Evolutionary conservation across 1,140 invertebrate species (phyloP), one percentile per base, ranked within the genome.

Genomic region (Popillia japonica): DNA sequence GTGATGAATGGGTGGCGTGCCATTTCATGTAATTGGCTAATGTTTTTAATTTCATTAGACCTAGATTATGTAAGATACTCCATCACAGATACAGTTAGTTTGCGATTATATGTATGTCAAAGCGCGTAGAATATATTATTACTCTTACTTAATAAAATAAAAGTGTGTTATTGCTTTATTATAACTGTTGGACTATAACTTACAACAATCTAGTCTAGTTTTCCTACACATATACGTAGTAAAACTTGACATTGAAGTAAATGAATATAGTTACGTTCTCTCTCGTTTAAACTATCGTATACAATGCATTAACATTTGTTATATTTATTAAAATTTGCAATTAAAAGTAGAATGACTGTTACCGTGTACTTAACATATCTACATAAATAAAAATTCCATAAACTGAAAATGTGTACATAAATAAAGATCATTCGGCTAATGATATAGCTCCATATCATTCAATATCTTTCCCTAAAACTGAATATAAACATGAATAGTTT

Each of bases 161-260:
- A 34, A 27, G 61, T 68, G 20, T 68, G 3, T 68, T 68, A 34
- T 68, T 34, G 11, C 20, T 68, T 68, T 68, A 68, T 27, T 68
- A 2, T 68, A 22, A 22, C 61, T 14, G 22, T 27, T 68, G 6
- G 7, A n/a, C 0, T 55, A 17, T 55, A 34, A 55, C 11, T n/a
- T 17, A 17, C 48, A 55, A 55, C 22, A 68, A 68, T 22, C 61
- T 68, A 14, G 22, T 68, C 61, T 34, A 27, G 22, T 68, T 68
- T 22, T 68, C 61, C 27, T 34, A 34, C 14, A 17, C 14, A 55
- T n/a, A n/a, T 6, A 44, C 59, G 14, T 2, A 61, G 20, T 34
- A 22, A 68, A 22, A 68, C 20, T 68, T 68, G 61, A 68, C 61
- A 68, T 68, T 68, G 20, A 68, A 68, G 61, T 27, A 68, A 68